Percentiles rank a stretch among this genome's conserved stretches.
phyloP scores from a whole-genome alignment of 2,888 invertebrate species.

The Xylota segnis region DNA sequence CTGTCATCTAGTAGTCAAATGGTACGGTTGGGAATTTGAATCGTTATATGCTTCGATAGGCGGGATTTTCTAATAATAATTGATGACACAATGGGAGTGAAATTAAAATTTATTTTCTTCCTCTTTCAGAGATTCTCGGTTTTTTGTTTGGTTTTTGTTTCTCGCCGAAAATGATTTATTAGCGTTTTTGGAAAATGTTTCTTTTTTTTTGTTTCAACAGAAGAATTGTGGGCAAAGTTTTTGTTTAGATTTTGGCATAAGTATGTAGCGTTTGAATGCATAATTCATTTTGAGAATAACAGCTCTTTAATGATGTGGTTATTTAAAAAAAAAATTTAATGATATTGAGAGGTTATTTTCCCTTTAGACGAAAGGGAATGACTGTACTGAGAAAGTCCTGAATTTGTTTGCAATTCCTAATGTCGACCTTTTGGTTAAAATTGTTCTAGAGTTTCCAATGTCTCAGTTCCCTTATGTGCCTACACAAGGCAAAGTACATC shows the following conservation, averaged over 20 bases:
- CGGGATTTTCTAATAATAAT: constrained; percentile 76
- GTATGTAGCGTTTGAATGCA: not conserved
- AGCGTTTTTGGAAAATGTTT: constrained; percentile 38
- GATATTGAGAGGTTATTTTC: not conserved
- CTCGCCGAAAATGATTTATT: constrained; percentile 65
- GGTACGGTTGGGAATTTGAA: constrained; percentile 73
- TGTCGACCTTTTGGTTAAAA: too few relatives aligned
- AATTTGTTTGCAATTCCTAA: too few relatives aligned
- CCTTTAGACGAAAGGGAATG: not conserved
- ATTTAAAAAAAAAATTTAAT: not conserved
- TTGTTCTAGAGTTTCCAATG: too few relatives aligned
- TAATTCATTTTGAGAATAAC: constrained; percentile 4
- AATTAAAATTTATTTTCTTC: constrained; percentile 73
- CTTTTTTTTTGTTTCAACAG: constrained; percentile 9
- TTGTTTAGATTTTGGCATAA: not conserved
- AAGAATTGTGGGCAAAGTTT: constrained; percentile 42
- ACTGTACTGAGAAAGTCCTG: not conserved
- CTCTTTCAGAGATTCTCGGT: constrained; percentile 36
- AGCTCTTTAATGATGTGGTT: constrained; percentile 7
- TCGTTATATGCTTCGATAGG: constrained; percentile 74
- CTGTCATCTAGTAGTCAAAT: constrained; percentile 73
- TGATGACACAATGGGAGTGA: constrained; percentile 72
- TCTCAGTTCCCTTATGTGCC: too few relatives aligned
- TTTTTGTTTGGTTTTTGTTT: constrained; percentile 18
- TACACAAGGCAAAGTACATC: too few relatives aligned